Evolutionary conservation across 2,888 invertebrate genomes (phyloP).

Genomic region (Nycteola revayana): DNA sequence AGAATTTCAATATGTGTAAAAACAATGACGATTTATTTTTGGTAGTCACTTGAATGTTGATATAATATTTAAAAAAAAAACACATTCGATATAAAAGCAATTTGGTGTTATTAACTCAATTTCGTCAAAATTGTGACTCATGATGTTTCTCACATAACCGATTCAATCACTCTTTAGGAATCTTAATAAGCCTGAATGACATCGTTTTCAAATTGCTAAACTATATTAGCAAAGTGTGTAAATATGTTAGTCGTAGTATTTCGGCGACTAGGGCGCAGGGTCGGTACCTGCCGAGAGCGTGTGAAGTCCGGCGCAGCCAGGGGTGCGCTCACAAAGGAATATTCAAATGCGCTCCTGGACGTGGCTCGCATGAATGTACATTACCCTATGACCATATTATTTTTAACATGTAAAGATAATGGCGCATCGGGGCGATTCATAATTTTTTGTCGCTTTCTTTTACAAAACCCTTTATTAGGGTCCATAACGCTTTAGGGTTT

Average conservation of each 20-base stretch:
- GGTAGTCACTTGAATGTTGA: too few species aligned
- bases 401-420: slow-evolving; percentile 80
- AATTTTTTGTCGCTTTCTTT: slow-evolving; percentile 77
- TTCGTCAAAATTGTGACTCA: too few species aligned
- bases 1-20: too few species aligned
- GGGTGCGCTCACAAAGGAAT: slow-evolving; percentile 59
- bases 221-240: slow-evolving; percentile 31
- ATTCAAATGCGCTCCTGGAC: slow-evolving; percentile 81
- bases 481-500: slow-evolving; percentile 74
- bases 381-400: slow-evolving; percentile 81
- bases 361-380: slow-evolving; percentile 76
- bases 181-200: too few species aligned
- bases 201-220: too few species aligned
- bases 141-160: too few species aligned
- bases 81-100: too few species aligned
- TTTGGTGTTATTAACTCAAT: too few species aligned
- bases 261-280: slow-evolving; percentile 32
- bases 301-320: slow-evolving; percentile 78
- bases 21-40: too few species aligned
- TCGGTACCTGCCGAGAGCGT: slow-evolving; percentile 64
- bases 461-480: slow-evolving; percentile 68
- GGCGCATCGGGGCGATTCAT: slow-evolving; percentile 80
- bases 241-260: slow-evolving; percentile 23
- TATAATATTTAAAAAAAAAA: too few species aligned
- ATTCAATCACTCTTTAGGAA: too few species aligned